phyloP scores from a whole-genome alignment of 2,888 invertebrate species.

The Archips xylosteana region DNA sequence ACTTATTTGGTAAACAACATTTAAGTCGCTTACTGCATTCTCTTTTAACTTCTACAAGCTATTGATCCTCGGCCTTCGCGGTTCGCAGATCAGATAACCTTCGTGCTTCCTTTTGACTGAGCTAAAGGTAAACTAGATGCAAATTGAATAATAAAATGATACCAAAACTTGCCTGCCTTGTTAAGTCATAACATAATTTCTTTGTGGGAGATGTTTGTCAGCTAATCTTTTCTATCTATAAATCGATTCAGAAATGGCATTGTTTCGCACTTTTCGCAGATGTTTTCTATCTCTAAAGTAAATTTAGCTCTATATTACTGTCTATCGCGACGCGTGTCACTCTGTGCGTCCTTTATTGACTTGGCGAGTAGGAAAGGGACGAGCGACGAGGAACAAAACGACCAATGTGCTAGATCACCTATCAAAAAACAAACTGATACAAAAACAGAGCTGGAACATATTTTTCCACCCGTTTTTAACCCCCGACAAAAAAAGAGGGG shows the following conservation, averaged over 20 bases:
- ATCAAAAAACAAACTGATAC: no score
- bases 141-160: no score
- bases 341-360: no score
- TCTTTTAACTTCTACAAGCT: neutral
- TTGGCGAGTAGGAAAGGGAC: no score
- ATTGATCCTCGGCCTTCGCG: conserved; percentile 26
- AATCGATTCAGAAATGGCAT: conserved; percentile 19
- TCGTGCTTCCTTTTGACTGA: conserved; percentile 18
- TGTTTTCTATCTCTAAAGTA: conserved; percentile 11
- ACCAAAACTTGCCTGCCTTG: no score
- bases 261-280: conserved; percentile 25
- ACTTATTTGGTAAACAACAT: neutral
- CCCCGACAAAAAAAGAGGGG: no score
- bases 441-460: no score
- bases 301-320: neutral
- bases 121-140: neutral
- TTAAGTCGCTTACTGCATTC: neutral
- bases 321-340: neutral
- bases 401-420: no score
- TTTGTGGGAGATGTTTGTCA: conserved; percentile 25
- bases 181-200: conserved; percentile 10
- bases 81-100: conserved; percentile 5
- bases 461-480: no score
- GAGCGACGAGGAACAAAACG: no score
- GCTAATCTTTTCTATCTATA: conserved; percentile 16